These are phyloP conservation scores for Agrypnus murinus DNA, from an alignment of 2,888 invertebrate species.

Conservation along the genomic window DNA sequence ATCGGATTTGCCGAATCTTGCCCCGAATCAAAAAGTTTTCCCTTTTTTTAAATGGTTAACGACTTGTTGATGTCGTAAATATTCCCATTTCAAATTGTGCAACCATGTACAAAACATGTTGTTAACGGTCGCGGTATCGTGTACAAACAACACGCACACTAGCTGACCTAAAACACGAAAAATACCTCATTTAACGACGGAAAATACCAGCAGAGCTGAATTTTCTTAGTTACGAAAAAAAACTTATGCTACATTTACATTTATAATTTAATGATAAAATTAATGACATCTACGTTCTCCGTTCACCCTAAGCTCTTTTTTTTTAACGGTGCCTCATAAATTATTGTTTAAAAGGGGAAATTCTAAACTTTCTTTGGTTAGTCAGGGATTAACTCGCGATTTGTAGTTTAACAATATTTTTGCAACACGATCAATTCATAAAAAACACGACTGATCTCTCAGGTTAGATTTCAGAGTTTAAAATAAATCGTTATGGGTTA, in stretches of 20 bases:
- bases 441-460: too few species aligned
- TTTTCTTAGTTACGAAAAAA: constrained; percentile 40
- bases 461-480: not conserved
- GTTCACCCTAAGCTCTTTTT: constrained; percentile 12
- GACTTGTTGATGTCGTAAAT: constrained; percentile 52
- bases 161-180: constrained; percentile 52
- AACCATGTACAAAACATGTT: constrained; percentile 52
- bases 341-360: constrained; percentile 36
- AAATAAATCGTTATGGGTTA: not conserved
- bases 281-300: constrained; percentile 40
- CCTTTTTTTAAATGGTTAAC: constrained; percentile 45
- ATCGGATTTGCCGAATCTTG: not conserved
- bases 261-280: constrained; percentile 45
- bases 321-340: constrained; percentile 35
- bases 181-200: constrained; percentile 44
- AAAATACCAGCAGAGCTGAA: constrained; percentile 40
- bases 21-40: not conserved
- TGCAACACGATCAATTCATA: too few species aligned
- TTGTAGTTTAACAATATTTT: too few species aligned
- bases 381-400: not conserved
- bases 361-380: constrained; percentile 25
- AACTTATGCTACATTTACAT: constrained; percentile 42
- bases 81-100: constrained; percentile 51
- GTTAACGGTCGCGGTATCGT: constrained; percentile 51
- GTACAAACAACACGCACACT: constrained; percentile 50